Evolutionary conservation across 2,113 vertebrate genomes (phyloP).

Genomic region (Propithecus coquereli): DNA sequence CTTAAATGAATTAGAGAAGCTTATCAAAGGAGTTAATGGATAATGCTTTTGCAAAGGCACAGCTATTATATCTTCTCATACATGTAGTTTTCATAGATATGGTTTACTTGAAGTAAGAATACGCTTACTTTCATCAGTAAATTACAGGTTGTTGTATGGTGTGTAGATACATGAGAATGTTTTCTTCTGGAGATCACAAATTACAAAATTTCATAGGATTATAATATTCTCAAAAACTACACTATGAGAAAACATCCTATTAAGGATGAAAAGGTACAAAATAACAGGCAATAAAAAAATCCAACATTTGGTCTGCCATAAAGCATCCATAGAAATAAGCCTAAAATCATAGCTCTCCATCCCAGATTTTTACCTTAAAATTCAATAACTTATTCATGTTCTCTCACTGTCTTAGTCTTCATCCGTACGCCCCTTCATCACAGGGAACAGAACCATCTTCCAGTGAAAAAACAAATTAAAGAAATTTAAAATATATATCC

Average conservation of each 20-base stretch:
- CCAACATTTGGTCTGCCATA: not conserved
- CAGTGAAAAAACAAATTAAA: not conserved
- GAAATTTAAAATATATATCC: constrained; percentile 21
- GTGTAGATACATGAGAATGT: not conserved
- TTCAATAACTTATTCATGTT: not conserved
- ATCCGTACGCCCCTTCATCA: not conserved
- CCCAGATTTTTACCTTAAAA: not conserved
- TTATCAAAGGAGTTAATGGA: not conserved
- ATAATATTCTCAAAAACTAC: not conserved
- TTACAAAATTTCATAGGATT: not conserved
- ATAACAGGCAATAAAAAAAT: not conserved
- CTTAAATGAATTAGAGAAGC: not conserved
- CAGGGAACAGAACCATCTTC: not conserved
- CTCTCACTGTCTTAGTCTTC: not conserved
- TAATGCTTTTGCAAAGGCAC: not conserved
- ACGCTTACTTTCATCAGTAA: constrained; percentile 6
- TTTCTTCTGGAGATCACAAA: not conserved
- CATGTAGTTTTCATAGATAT: not conserved
- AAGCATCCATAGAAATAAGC: not conserved
- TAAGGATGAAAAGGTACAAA: not conserved
- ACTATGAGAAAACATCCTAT: not conserved
- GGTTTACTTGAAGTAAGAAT: not conserved
- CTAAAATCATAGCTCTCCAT: not conserved
- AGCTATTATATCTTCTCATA: not conserved
- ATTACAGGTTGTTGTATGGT: not conserved